Conservation (phyloP, 2,113 vertebrate species). For the Antennarius striatus region DNA sequence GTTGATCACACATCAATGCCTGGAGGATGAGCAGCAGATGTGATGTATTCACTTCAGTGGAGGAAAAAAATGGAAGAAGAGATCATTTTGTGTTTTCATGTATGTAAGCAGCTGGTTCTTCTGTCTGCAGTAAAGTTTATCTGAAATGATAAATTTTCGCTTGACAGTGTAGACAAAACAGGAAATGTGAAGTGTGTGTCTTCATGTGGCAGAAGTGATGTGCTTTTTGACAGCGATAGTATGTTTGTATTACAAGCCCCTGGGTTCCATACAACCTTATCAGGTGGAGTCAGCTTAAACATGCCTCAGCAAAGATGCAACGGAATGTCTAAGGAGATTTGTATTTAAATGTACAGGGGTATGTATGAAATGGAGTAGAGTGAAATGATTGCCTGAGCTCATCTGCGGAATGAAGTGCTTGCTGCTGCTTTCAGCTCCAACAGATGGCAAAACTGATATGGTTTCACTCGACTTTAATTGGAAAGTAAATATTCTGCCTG, state of each 20-base stretch:
- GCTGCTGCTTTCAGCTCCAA: conserved; percentile 40
- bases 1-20: background rate
- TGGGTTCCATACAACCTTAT: conserved; percentile 3
- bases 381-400: conserved; percentile 2
- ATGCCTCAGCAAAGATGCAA: conserved; percentile 25
- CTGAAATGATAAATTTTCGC: conserved; percentile 4
- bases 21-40: background rate
- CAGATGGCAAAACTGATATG: conserved; percentile 66
- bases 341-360: background rate
- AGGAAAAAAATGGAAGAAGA: too few relatives aligned
- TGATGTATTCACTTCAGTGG: background rate
- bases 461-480: conserved; percentile 63
- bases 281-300: conserved; percentile 39
- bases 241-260: conserved; percentile 14
- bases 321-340: conserved; percentile 12
- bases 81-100: too few relatives aligned
- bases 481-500: conserved; percentile 44
- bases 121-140: background rate
- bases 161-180: background rate
- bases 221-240: background rate
- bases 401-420: conserved; percentile 15
- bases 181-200: background rate
- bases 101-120: too few relatives aligned
- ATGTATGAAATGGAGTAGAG: background rate
- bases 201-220: background rate